Percentiles rank a stretch among this genome's conserved stretches.
Evolutionary conservation across 2,888 invertebrate genomes (phyloP).

Genomic region (Stomorhina lunata): DNA sequence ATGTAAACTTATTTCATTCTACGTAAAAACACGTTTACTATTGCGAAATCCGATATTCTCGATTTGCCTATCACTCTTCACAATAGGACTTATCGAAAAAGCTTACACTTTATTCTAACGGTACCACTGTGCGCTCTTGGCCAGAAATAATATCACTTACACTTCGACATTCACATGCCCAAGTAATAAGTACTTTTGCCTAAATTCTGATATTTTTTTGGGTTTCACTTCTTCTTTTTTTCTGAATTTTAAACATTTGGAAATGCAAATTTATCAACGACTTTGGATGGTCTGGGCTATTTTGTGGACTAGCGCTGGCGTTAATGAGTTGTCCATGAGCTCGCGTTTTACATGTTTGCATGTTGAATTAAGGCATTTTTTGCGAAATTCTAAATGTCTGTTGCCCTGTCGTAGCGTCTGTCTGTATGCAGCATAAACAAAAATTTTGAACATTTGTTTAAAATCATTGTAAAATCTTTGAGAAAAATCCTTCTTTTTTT

Average conservation of each 20-base stretch:
- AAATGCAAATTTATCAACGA: conserved; percentile 78
- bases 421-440: conserved; percentile 24
- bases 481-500: conserved; percentile 12
- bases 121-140: conserved; percentile 40
- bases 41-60: too few species aligned
- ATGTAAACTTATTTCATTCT: too few species aligned
- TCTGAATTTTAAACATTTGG: conserved; percentile 63
- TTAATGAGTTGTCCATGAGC: conserved; percentile 69
- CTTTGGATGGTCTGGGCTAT: conserved; percentile 63
- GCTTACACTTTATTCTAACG: too few species aligned
- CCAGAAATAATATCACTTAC: conserved; percentile 48
- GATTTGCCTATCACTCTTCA: too few species aligned
- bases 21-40: too few species aligned
- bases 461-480: conserved; percentile 48
- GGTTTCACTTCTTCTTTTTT: background rate
- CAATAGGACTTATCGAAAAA: too few species aligned
- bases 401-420: background rate
- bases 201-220: conserved; percentile 41
- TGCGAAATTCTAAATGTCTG: background rate
- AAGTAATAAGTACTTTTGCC: conserved; percentile 54
- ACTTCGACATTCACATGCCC: conserved; percentile 21
- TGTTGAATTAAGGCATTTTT: conserved; percentile 62
- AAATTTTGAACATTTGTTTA: conserved; percentile 55
- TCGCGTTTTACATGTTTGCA: conserved; percentile 69
- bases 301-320: conserved; percentile 62